Conservation (phyloP, 2,113 vertebrate genomes). For the Myiopsitta monachus region DNA sequence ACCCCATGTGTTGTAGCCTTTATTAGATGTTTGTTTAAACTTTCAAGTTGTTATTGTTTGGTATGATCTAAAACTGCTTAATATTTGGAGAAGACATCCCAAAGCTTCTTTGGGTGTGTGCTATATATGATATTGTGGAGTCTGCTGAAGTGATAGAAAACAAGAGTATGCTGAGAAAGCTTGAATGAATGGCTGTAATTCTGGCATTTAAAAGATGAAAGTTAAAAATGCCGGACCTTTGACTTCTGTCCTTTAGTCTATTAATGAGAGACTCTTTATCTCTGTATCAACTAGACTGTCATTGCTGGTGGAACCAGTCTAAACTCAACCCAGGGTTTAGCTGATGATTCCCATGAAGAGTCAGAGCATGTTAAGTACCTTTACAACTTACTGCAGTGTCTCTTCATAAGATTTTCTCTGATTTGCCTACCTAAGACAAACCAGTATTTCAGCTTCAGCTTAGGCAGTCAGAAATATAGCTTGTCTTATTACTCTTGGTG, state of each 20-base stretch:
- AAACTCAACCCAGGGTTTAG: not conserved
- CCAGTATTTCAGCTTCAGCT: not conserved
- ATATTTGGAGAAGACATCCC: not conserved
- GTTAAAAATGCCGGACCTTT: not conserved
- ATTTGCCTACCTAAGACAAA: not conserved
- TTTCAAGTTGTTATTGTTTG: not conserved
- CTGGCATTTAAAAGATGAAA: not conserved
- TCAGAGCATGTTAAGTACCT: not conserved
- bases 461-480: not conserved
- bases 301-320: not conserved
- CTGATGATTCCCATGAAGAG: not conserved
- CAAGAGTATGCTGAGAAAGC: not conserved
- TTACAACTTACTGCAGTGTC: not conserved
- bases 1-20: not conserved
- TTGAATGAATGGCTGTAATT: not conserved
- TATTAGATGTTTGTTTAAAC: slow-evolving; percentile 15
- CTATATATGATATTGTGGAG: not conserved
- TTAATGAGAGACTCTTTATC: not conserved
- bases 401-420: not conserved
- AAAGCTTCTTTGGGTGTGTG: not conserved
- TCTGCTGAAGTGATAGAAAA: not conserved
- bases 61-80: not conserved
- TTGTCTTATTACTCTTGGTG: not conserved
- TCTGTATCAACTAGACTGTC: not conserved
- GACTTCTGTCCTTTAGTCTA: not conserved